Base-by-base conservation (phyloP, 2,113 vertebrate genomes). In the Charadrius vociferus region DNA sequence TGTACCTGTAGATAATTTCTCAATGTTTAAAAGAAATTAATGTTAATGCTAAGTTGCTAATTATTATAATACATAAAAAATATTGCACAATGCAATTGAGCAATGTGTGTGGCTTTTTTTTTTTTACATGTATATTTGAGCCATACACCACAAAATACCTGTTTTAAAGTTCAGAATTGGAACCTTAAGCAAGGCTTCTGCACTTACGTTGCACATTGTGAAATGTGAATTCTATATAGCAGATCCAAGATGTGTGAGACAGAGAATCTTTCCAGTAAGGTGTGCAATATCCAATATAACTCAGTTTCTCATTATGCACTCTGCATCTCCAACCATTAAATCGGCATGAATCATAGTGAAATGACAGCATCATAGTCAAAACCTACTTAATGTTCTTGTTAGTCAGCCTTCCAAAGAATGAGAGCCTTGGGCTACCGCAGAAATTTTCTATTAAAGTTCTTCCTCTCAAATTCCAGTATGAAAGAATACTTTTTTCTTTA, bases 41-140 rank as follows among this genome's bases (percentile, higher is more conserved):
- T 52, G 93, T 90, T 96, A 95, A 81, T 89, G 82, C 32, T 85
- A 97, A 88, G 61, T 94, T 93, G 62, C 93, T 96, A 94, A 78
- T 94, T 71, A 91, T 89, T 94, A 86, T 93, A 92, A 97, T 97
- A 93, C 86, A 97, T 93, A 50, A 92, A 95, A 97, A 97, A 97
- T 97, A 98, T 98, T 98, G 98, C 97, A 98, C 97, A 90, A 47
- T 36, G 84, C 90, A 95, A 92, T 56, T 88, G 70, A 94, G 68
- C 81, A 93, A 85, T 17, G 66, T 84, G 81, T 84, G 71, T 93
- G 74, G 63, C 81, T 92, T 72, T 91, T 47, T 36, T 36, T 30
- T 66, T 68, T 92, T 75, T 20, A 94, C n/a, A 63, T 14, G n/a
- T 88, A 8, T 66, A 79, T 87, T 78, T 96, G 91, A 96, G 86